Base-by-base conservation (phyloP, 2,888 invertebrate genomes). In the Scelioninae gen. 1 region DNA sequence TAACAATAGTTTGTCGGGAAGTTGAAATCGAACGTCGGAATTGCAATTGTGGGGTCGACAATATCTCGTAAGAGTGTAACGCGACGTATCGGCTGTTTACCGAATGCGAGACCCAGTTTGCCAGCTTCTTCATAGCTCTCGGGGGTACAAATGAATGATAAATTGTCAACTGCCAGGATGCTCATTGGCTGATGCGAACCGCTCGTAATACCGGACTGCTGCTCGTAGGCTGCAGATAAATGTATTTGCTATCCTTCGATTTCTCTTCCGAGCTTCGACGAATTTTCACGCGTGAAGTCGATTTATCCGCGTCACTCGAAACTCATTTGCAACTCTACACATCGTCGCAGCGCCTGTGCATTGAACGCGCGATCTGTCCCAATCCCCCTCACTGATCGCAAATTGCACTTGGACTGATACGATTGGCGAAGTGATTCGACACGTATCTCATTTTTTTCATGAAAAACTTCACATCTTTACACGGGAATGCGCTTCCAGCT, bases 1-100 rank as follows among this genome's bases (percentile, higher is more conserved):
- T 56, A 63, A 63, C 15, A 47, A 38, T 75, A 10, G 55, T 43
- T 60, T 32, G 49, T 53, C 8, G 43, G 11, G n/a, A 49, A 55
- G 34, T 55, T 66, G 51, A 62, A 55, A 66, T 66, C 34, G 65
- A 72, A 72, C 34, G 56, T 40, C 23, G 75, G 43, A 69, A 85
- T 88, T 83, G 85, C 82, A 81, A 86, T 87, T 85, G 83, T 69
- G 34, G 66, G 49, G 66, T 85, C 84, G 85, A 85, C 87, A 87
- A 80, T 86, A 80, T 77, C 68, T 56, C 60, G 63, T 69, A 72
- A 84, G 87, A 86, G 71, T 80, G 71, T 84, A 80, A 82, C 79
- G 81, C 79, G 82, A 74, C 75, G 77, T 77, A 69, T 72, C 58
- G 76, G 49, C 77, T 86, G 84, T 87, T 87, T 86, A 77, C 86